Evolutionary conservation across 2,888 invertebrate genomes (phyloP).

Genomic region (Acronicta aceris): DNA sequence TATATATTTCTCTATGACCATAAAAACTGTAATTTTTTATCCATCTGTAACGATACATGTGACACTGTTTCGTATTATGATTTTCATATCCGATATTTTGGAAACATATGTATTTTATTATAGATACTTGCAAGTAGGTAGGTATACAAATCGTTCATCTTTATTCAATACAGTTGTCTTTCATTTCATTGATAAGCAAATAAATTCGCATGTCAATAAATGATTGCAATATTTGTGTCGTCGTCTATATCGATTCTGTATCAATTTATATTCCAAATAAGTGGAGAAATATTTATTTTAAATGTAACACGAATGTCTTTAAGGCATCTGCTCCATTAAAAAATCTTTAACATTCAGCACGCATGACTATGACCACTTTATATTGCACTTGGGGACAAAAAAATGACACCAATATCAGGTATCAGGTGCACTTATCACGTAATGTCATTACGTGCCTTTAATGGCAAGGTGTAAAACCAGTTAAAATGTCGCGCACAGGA

Average conservation of each 20-base stretch:
- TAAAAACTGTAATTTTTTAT: no score
- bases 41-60: no score
- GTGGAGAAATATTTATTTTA: constrained; percentile 39
- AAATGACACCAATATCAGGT: constrained; percentile 42
- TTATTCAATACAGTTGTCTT: neutral
- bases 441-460: constrained; percentile 52
- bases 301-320: constrained; percentile 23
- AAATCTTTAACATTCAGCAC: constrained; percentile 38
- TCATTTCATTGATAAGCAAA: constrained; percentile 1
- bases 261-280: constrained; percentile 35
- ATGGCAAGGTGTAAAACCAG: constrained; percentile 64
- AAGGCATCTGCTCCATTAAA: constrained; percentile 34
- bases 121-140: no score
- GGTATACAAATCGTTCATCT: constrained; percentile 14
- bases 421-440: constrained; percentile 50
- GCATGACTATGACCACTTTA: constrained; percentile 50
- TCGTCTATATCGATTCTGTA: constrained; percentile 22
- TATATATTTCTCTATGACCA: no score
- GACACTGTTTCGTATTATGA: no score
- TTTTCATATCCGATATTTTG: no score
- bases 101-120: no score
- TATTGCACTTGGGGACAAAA: constrained; percentile 38
- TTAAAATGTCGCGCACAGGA: constrained; percentile 61
- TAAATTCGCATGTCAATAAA: constrained; percentile 24
- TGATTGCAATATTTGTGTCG: constrained; percentile 18